phyloP scores from a whole-genome alignment of 64 coral and sea anemone species.

The Acropora tenuis region DNA sequence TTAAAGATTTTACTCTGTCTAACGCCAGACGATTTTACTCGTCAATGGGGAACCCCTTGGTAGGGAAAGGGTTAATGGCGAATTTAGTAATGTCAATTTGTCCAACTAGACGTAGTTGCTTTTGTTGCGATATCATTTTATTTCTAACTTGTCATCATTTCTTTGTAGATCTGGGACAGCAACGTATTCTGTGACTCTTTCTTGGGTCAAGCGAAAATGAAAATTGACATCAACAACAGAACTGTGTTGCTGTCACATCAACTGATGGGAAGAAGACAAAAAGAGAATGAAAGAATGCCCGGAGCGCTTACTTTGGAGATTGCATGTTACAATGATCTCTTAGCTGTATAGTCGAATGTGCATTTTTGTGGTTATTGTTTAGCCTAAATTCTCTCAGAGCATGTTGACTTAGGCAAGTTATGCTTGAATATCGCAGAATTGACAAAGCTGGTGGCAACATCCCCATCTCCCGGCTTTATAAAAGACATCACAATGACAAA shows the following conservation, averaged over 20 bases:
- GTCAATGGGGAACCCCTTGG: too few species aligned
- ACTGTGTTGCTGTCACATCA: slow-evolving; percentile 44
- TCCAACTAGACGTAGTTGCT: background rate
- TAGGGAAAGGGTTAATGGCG: too few species aligned
- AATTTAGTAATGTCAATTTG: too few species aligned
- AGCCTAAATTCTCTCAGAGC: too few species aligned
- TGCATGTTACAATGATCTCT: slow-evolving; percentile 63
- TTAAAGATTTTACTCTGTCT: too few species aligned
- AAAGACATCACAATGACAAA: too few species aligned
- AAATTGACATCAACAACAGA: slow-evolving; percentile 72
- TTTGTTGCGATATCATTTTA: background rate
- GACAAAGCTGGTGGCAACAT: too few species aligned
- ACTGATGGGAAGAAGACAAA: slow-evolving; percentile 74
- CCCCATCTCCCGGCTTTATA: too few species aligned
- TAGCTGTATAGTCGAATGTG: slow-evolving; percentile 3
- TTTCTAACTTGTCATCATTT: background rate
- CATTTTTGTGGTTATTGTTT: background rate
- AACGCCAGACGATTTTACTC: too few species aligned
- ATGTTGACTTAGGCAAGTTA: too few species aligned
- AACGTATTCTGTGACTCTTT: slow-evolving; percentile 84
- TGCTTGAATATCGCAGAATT: too few species aligned
- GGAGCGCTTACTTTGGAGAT: slow-evolving; percentile 80
- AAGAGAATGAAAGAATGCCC: slow-evolving; percentile 62
- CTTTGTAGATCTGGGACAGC: slow-evolving; percentile 81
- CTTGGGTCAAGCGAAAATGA: slow-evolving; percentile 83